Conservation (phyloP, 2,113 vertebrate species). For the Melanerpes formicivorus region DNA sequence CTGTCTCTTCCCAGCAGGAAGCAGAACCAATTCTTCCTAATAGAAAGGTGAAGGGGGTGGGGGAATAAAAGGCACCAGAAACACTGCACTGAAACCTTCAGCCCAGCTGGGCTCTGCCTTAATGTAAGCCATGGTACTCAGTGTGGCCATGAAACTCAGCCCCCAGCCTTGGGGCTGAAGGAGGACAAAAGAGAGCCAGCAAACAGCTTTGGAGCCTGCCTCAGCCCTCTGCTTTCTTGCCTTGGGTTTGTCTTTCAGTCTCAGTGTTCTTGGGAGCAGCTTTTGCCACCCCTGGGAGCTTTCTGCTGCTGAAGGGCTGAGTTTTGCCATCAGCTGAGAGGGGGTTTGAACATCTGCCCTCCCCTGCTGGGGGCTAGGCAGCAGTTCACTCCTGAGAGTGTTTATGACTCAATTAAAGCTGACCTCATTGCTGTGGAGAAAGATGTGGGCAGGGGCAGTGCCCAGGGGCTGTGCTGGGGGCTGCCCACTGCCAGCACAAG, state of each 20-base stretch:
- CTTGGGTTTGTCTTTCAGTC: constrained; percentile 23
- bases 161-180: neutral
- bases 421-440: neutral
- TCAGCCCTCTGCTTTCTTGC: neutral
- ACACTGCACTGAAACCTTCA: constrained; percentile 18
- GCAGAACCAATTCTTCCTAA: neutral
- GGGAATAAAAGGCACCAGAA: neutral
- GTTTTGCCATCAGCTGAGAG: neutral
- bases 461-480: too few species aligned
- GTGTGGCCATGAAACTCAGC: constrained; percentile 1
- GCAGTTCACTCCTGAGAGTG: neutral
- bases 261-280: neutral
- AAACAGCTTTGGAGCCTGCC: neutral
- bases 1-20: neutral
- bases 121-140: constrained; percentile 58
- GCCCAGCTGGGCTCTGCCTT: constrained; percentile 40
- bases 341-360: neutral
- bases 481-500: too few species aligned
- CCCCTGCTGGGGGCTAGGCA: neutral
- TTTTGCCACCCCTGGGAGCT: constrained; percentile 9
- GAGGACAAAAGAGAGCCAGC: neutral
- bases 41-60: neutral
- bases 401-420: neutral
- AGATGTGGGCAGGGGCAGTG: too few species aligned
- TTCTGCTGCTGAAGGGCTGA: neutral